Conservation (phyloP, 2,888 invertebrate species). For the Luffia ferchaultella region DNA sequence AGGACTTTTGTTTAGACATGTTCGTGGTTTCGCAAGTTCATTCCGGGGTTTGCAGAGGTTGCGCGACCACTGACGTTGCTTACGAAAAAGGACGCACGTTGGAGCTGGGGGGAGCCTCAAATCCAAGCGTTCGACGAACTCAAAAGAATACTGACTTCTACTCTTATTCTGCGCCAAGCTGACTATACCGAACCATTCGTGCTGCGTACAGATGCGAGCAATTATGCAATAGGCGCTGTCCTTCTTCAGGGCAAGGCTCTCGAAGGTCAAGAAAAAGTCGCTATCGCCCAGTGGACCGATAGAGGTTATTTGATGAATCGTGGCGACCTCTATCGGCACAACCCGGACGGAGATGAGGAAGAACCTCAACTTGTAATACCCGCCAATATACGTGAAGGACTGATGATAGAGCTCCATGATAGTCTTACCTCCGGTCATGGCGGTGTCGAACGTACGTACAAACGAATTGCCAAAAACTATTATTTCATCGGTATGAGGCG, state of each 20-base stretch:
- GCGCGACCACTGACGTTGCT: constrained; percentile 13
- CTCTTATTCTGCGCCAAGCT: constrained; percentile 15
- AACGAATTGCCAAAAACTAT: constrained; percentile 11
- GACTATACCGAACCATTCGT: constrained; percentile 10
- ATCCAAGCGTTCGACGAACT: constrained; percentile 11
- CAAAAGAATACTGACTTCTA: constrained; percentile 11
- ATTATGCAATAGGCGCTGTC: constrained; percentile 13
- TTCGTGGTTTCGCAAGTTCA: constrained; percentile 14
- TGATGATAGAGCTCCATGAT: neutral
- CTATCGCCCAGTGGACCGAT: neutral
- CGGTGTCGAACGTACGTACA: constrained; percentile 11
- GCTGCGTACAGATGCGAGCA: constrained; percentile 15
- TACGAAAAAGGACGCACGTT: constrained; percentile 14
- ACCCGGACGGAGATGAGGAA: constrained; percentile 3
- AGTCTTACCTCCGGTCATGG: constrained; percentile 14
- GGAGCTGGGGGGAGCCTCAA: constrained; percentile 11
- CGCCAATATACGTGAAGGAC: neutral
- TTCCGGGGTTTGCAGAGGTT: constrained; percentile 2
- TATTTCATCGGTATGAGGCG: constrained; percentile 17
- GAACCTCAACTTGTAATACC: constrained; percentile 8
- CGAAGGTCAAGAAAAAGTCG: neutral
- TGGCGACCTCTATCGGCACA: constrained; percentile 3
- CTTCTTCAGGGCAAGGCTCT: constrained; percentile 3
- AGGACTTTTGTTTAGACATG: constrained; percentile 16
- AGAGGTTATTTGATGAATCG: constrained; percentile 5